phyloP scores from a whole-genome alignment of 2,888 invertebrate genomes.

The Pantelozetes paolii region DNA sequence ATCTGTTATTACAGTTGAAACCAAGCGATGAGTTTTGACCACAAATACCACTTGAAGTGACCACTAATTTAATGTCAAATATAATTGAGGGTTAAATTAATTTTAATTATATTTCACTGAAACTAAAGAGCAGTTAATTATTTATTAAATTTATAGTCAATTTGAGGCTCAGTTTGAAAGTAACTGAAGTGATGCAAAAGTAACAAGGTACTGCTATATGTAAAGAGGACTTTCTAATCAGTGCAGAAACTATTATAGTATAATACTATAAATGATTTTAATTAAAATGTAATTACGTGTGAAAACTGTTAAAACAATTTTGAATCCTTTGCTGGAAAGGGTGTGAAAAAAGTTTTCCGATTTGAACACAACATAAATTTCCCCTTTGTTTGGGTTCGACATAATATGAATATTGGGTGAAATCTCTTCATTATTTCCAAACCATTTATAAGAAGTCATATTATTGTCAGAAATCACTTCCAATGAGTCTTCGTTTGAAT shows the following conservation, averaged over 20 bases:
- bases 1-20: constrained; percentile 37
- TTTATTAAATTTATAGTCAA: too few relatives aligned
- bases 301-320: constrained; percentile 37
- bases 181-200: too few relatives aligned
- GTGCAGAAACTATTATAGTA: too few relatives aligned
- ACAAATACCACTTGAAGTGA: constrained; percentile 26
- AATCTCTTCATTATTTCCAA: constrained; percentile 37
- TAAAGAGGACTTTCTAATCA: too few relatives aligned
- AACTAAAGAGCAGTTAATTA: too few relatives aligned
- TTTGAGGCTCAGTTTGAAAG: too few relatives aligned
- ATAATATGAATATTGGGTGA: constrained; percentile 14
- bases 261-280: too few relatives aligned
- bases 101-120: too few relatives aligned
- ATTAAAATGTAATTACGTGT: constrained; percentile 36
- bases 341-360: constrained; percentile 18
- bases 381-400: constrained; percentile 4
- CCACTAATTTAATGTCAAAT: background rate
- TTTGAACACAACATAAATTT: constrained; percentile 31
- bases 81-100: too few relatives aligned
- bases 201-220: too few relatives aligned
- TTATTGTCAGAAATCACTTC: constrained; percentile 37
- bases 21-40: constrained; percentile 21
- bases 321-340: constrained; percentile 39
- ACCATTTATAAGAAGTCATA: constrained; percentile 27
- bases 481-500: background rate